phyloP scores from a whole-genome alignment of 2,888 invertebrate genomes.

The Eristalinus aeneus region DNA sequence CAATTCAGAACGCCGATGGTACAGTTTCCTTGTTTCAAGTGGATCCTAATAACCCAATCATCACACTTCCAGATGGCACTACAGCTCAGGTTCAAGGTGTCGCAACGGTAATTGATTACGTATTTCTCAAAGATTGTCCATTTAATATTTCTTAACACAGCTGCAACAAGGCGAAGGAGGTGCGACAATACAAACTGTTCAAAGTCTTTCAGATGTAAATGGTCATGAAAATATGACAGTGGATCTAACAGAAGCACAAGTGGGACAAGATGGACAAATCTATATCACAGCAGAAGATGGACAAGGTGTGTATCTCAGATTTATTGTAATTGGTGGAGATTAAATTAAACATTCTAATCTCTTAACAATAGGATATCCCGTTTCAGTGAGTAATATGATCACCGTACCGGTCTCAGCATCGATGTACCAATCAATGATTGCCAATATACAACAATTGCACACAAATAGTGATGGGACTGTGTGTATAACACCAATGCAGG shows the following conservation, averaged over 20 bases:
- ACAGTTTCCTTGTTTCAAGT: conserved; percentile 97
- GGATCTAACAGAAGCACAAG: conserved; percentile 94
- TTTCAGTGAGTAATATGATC: conserved; percentile 95
- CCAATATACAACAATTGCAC: conserved; percentile 90
- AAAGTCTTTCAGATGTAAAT: conserved; percentile 86
- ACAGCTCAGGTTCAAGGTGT: conserved; percentile 94
- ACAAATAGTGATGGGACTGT: conserved; percentile 89
- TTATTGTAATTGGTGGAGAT: background rate
- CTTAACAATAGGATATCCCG: conserved; percentile 82
- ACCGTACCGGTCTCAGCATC: conserved; percentile 96
- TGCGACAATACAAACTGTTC: conserved; percentile 84
- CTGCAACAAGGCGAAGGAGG: conserved; percentile 86
- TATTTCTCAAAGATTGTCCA: background rate
- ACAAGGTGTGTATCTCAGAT: conserved; percentile 84
- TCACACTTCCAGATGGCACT: conserved; percentile 96
- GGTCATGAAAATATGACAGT: conserved; percentile 92
- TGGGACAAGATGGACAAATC: conserved; percentile 96
- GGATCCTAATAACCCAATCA: conserved; percentile 95
- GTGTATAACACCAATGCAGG: conserved; percentile 92
- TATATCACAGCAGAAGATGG: conserved; percentile 97
- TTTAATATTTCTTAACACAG: conserved; percentile 76
- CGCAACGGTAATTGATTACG: conserved; percentile 76
- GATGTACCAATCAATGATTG: conserved; percentile 98
- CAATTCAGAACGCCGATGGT: conserved; percentile 97
- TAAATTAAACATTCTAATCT: background rate